phyloP scores from a whole-genome alignment of 2,888 invertebrate genomes.

The Tigriopus californicus region DNA sequence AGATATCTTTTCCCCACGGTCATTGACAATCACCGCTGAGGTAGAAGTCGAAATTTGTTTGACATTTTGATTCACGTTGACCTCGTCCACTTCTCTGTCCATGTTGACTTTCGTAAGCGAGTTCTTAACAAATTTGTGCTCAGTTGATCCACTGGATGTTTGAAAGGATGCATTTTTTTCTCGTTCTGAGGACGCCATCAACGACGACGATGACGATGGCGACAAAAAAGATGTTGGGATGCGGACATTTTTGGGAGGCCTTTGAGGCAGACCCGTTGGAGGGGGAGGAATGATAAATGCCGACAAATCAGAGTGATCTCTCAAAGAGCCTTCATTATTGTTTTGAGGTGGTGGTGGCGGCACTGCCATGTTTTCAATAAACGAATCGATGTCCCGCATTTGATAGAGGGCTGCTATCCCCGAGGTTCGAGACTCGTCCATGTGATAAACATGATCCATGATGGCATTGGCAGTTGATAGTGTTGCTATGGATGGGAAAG shows the following conservation, averaged over 20 bases:
- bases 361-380: slow-evolving; percentile 60
- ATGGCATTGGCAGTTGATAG: too few relatives aligned
- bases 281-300: slow-evolving; percentile 67
- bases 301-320: not conserved
- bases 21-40: not conserved
- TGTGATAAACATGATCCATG: too few relatives aligned
- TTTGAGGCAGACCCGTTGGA: slow-evolving; percentile 26
- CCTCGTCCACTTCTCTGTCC: not conserved
- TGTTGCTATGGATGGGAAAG: too few relatives aligned
- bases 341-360: slow-evolving; percentile 42
- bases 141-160: not conserved
- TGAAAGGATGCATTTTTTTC: too few relatives aligned
- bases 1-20: slow-evolving; percentile 17
- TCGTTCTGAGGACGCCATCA: too few relatives aligned
- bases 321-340: slow-evolving; percentile 13
- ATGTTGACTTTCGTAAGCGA: not conserved
- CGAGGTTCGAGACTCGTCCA: too few relatives aligned
- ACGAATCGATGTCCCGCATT: slow-evolving; percentile 47
- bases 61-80: not conserved
- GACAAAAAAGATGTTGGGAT: too few relatives aligned
- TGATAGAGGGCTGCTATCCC: slow-evolving; percentile 5
- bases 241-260: too few relatives aligned
- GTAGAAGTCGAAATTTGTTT: not conserved
- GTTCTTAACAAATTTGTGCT: not conserved
- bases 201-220: too few relatives aligned